Evolutionary conservation across 2,113 vertebrate species (phyloP).

Genomic region (Halichoerus grypus): DNA sequence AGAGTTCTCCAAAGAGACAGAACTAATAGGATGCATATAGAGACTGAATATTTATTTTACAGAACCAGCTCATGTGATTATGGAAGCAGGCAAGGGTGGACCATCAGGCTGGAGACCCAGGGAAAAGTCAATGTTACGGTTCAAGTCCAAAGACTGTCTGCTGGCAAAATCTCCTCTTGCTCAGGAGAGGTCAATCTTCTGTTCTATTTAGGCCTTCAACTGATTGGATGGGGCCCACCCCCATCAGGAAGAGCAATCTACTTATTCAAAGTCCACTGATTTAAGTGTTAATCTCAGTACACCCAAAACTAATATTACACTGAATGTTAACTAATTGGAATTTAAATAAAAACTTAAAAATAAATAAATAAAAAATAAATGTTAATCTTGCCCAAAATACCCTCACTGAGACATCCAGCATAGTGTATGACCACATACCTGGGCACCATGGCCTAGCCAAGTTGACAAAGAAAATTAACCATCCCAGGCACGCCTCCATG

Average conservation of each 20-base stretch:
- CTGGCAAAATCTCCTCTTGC: neutral
- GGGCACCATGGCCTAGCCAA: neutral
- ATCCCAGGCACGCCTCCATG: neutral
- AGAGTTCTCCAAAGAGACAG: neutral
- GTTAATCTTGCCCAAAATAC: neutral
- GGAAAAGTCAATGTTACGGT: neutral
- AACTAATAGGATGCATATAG: neutral
- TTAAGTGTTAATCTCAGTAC: neutral
- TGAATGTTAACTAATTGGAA: neutral
- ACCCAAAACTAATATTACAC: neutral
- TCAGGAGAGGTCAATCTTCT: neutral
- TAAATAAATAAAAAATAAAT: neutral
- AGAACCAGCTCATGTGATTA: neutral
- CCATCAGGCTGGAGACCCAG: neutral
- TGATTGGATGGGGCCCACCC: neutral
- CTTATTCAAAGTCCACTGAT: neutral
- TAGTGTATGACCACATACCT: neutral
- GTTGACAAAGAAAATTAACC: neutral
- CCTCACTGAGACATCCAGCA: neutral
- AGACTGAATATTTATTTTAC: neutral
- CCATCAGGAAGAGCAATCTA: neutral
- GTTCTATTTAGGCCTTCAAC: neutral
- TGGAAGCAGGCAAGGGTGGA: neutral
- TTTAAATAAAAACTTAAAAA: neutral
- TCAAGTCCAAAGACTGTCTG: neutral